phyloP scores from a whole-genome alignment of 2,888 invertebrate species.

The Mellilla xanthometata region DNA sequence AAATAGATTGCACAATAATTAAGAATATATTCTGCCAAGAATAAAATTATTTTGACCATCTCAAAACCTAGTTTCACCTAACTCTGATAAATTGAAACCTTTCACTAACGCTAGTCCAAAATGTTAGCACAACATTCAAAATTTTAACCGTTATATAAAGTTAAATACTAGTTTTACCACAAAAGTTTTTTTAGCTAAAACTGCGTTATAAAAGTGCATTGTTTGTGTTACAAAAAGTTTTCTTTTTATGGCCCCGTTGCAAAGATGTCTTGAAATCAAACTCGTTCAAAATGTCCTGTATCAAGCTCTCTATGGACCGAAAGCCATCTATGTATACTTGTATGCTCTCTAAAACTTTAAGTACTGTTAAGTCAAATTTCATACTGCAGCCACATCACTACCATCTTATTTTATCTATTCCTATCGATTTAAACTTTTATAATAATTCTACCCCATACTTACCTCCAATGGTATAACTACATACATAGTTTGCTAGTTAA shows the following conservation, averaged over 20 bases:
- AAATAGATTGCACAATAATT: conserved; percentile 77
- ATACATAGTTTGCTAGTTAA: conserved; percentile 62
- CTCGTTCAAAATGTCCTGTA: conserved; percentile 45
- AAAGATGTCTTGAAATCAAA: conserved; percentile 51
- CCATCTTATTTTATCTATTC: conserved; percentile 47
- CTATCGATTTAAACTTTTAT: conserved; percentile 56
- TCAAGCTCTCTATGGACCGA: conserved; percentile 52
- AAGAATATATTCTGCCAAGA: conserved; percentile 64
- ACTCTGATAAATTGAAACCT: conserved; percentile 18
- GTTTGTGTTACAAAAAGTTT: conserved; percentile 21
- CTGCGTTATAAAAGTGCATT: conserved; percentile 29
- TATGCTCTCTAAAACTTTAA: conserved; percentile 54
- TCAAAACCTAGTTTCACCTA: conserved; percentile 16
- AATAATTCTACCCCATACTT: conserved; percentile 60
- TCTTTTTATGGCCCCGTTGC: conserved; percentile 68
- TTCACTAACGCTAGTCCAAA: conserved; percentile 23
- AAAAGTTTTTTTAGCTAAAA: conserved; percentile 16
- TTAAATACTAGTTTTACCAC: conserved; percentile 35
- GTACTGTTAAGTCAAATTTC: conserved; percentile 53
- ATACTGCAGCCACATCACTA: conserved; percentile 53
- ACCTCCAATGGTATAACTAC: conserved; percentile 50
- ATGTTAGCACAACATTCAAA: conserved; percentile 34
- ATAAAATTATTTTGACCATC: conserved; percentile 27
- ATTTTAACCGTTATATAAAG: conserved; percentile 35
- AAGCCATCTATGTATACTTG: conserved; percentile 37